A percentile compares a stretch with the other conserved stretches of the same genome.
These are phyloP conservation scores for Centropyge bicolor DNA, from an alignment of 2,797 vertebrate species.

Conservation along the genomic window DNA sequence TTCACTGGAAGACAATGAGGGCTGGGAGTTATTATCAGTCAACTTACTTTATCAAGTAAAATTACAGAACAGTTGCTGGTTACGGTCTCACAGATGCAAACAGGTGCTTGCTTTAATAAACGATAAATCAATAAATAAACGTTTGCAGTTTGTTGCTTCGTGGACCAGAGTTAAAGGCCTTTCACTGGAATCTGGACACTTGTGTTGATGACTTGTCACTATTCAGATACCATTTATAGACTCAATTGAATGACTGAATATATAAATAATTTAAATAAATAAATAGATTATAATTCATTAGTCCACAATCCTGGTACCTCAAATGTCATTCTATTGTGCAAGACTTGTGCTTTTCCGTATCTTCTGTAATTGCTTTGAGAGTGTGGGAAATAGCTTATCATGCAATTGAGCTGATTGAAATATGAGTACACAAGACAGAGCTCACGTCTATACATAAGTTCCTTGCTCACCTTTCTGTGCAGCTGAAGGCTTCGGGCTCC, in stretches of 20 bases:
- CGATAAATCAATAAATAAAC: neutral
- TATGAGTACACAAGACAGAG: neutral
- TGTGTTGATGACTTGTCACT: neutral
- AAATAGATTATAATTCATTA: neutral
- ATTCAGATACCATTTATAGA: neutral
- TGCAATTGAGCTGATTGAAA: neutral
- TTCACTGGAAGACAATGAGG: conserved; percentile 86
- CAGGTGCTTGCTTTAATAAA: neutral
- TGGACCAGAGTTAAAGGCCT: neutral
- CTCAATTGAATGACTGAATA: neutral
- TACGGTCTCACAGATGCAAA: neutral
- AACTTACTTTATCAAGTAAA: neutral
- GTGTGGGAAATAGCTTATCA: neutral
- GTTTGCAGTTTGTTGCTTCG: neutral
- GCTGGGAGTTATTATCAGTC: neutral
- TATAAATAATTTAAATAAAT: neutral
- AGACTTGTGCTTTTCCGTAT: too few species aligned
- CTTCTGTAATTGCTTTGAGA: neutral
- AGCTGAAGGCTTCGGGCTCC: conserved; percentile 75
- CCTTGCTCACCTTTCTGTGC: conserved; percentile 88
- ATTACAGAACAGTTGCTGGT: neutral
- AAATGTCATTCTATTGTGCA: too few species aligned
- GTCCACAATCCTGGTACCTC: neutral
- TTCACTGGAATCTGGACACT: neutral
- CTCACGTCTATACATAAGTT: neutral